phyloP scores from a whole-genome alignment of 2,888 invertebrate species.

The Morpho deidamia region DNA sequence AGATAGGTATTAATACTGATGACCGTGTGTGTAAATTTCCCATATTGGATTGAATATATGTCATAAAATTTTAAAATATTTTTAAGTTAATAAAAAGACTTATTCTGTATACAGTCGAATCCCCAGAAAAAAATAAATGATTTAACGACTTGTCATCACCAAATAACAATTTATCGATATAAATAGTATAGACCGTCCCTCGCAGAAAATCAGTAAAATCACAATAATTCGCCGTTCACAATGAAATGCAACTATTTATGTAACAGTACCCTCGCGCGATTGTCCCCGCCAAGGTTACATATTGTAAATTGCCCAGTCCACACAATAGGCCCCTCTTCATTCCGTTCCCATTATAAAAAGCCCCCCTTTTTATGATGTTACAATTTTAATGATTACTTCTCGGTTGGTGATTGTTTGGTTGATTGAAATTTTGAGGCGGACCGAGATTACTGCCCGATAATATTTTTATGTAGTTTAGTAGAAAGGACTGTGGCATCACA shows the following conservation, averaged over 20 bases:
- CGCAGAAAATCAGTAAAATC: slow-evolving; percentile 49
- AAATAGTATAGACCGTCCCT: slow-evolving; percentile 34
- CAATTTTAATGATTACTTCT: slow-evolving; percentile 62
- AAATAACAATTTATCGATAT: slow-evolving; percentile 14
- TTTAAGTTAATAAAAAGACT: too few relatives aligned
- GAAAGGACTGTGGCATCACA: too few relatives aligned
- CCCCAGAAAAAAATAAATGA: too few relatives aligned
- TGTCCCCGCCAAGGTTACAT: slow-evolving; percentile 42
- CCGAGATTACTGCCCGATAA: not conserved
- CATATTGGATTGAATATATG: too few relatives aligned
- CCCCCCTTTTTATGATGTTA: slow-evolving; percentile 67
- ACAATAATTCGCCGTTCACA: slow-evolving; percentile 62
- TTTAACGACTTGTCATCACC: slow-evolving; percentile 11
- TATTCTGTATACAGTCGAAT: too few relatives aligned
- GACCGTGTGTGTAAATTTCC: too few relatives aligned
- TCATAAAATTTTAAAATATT: too few relatives aligned
- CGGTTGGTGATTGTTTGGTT: not conserved
- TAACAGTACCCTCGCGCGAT: slow-evolving; percentile 33
- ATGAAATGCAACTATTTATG: slow-evolving; percentile 62
- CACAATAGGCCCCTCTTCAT: slow-evolving; percentile 60
- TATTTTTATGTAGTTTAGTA: too few relatives aligned
- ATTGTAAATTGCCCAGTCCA: slow-evolving; percentile 57
- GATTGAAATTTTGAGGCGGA: slow-evolving; percentile 14
- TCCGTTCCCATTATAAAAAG: slow-evolving; percentile 64
- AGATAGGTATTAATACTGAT: too few relatives aligned